Evolutionary conservation across 2,888 invertebrate genomes (phyloP).

Genomic region (Oscheius onirici): DNA sequence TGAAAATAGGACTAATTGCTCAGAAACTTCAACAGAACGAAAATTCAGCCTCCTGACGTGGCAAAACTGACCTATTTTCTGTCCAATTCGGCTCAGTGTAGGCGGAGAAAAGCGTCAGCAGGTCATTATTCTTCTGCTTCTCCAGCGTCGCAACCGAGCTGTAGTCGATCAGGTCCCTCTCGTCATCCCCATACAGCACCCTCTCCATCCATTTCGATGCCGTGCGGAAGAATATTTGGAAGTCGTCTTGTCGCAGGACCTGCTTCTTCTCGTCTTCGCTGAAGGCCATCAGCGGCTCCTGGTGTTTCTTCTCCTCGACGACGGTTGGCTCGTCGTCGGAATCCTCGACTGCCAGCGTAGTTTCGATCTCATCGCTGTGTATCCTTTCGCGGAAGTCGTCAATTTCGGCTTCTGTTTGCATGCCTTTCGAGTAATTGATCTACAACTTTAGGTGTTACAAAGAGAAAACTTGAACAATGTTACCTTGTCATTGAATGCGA

Average conservation of each 20-base stretch:
- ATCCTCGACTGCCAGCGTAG: conserved; percentile 59
- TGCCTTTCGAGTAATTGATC: conserved; percentile 68
- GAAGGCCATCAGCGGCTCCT: conserved; percentile 50
- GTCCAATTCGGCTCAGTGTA: conserved; percentile 56
- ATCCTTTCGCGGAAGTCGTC: conserved; percentile 61
- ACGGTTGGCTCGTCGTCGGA: conserved; percentile 46
- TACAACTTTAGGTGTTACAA: conserved; percentile 30
- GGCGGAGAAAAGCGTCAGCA: conserved; percentile 38
- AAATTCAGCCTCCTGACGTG: no score
- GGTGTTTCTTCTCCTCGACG: conserved; percentile 40
- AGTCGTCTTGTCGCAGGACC: conserved; percentile 8
- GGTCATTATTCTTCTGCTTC: conserved; percentile 41
- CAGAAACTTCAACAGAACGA: no score
- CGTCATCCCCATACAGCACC: conserved; percentile 80
- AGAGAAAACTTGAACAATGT: background rate
- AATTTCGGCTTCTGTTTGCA: conserved; percentile 70
- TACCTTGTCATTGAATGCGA: conserved; percentile 45
- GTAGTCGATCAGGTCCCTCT: conserved; percentile 95
- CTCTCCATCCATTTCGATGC: conserved; percentile 93
- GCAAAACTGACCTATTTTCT: conserved; percentile 74
- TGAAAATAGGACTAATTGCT: no score
- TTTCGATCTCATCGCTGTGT: conserved; percentile 49
- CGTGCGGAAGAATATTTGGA: conserved; percentile 82
- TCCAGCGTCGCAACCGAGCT: conserved; percentile 84
- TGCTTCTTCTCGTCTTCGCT: conserved; percentile 63